Percentiles rank a stretch among this genome's conserved stretches.
Evolutionary conservation across 1,140 invertebrate species (phyloP).

Genomic region (Neuroterus valhalla): DNA sequence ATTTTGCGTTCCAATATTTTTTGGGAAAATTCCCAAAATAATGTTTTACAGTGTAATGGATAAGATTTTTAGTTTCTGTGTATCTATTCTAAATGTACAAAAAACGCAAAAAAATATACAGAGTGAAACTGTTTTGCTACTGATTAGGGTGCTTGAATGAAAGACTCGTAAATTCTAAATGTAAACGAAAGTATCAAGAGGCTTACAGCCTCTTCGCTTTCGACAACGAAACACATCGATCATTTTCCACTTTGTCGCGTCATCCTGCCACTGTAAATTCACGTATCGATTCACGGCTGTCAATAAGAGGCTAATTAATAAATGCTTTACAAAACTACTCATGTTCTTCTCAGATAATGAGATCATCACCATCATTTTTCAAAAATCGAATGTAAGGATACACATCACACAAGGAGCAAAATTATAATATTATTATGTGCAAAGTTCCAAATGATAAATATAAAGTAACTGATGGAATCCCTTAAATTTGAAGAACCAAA

Average conservation of each 20-base stretch:
- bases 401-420: no score
- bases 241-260: conserved; percentile 60
- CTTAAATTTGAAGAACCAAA: no score
- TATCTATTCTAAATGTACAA: neutral
- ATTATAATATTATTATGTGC: no score
- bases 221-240: conserved; percentile 56
- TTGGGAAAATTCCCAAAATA: no score
- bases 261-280: conserved; percentile 47
- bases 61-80: no score
- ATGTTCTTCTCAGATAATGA: conserved; percentile 17
- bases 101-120: neutral
- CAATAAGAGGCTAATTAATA: conserved; percentile 53
- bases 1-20: no score
- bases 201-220: neutral
- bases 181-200: conserved; percentile 2
- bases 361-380: conserved; percentile 22
- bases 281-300: conserved; percentile 55
- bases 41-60: no score
- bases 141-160: neutral
- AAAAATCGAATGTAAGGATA: neutral
- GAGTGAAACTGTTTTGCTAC: neutral
- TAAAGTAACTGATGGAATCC: no score
- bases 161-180: conserved; percentile 10
- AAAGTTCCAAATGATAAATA: no score
- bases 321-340: conserved; percentile 31